Percentiles rank a stretch among this genome's conserved stretches.
These are phyloP conservation scores for Fragum whitleyi DNA, from an alignment of 2,888 invertebrate genomes.

Conservation along the genomic window DNA sequence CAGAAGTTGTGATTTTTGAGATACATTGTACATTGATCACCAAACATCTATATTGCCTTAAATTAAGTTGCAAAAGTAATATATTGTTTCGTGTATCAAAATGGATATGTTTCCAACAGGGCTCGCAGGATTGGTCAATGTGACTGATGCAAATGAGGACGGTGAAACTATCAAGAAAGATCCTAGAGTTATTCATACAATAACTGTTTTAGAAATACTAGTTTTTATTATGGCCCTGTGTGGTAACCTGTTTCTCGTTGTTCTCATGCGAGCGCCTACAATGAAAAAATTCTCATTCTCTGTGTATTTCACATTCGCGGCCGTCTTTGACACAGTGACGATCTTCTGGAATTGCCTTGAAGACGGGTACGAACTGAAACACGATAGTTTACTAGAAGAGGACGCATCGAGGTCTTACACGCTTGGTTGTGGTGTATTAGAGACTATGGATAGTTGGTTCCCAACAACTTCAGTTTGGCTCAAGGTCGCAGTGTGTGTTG, in stretches of 20 bases:
- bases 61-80: no score
- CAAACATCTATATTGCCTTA: no score
- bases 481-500: not conserved
- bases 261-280: slow-evolving; percentile 6
- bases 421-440: slow-evolving; percentile 22
- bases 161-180: no score
- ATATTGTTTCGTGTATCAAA: not conserved
- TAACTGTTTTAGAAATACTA: not conserved
- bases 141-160: not conserved
- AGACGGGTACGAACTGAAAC: slow-evolving; percentile 3
- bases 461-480: slow-evolving; percentile 19
- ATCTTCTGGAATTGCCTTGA: slow-evolving; percentile 26
- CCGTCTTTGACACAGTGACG: slow-evolving; percentile 12
- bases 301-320: slow-evolving; percentile 21
- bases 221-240: not conserved
- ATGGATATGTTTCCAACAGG: not conserved
- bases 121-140: not conserved
- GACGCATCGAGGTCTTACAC: slow-evolving; percentile 7
- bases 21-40: no score
- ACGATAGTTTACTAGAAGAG: not conserved
- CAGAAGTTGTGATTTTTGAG: no score
- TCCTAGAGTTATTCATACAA: not conserved
- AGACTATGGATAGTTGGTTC: slow-evolving; percentile 24
- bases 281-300: slow-evolving; percentile 23
- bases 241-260: slow-evolving; percentile 12